Evolutionary conservation across 2,797 vertebrate species (phyloP).

Genomic region (Malacoraja senta): DNA sequence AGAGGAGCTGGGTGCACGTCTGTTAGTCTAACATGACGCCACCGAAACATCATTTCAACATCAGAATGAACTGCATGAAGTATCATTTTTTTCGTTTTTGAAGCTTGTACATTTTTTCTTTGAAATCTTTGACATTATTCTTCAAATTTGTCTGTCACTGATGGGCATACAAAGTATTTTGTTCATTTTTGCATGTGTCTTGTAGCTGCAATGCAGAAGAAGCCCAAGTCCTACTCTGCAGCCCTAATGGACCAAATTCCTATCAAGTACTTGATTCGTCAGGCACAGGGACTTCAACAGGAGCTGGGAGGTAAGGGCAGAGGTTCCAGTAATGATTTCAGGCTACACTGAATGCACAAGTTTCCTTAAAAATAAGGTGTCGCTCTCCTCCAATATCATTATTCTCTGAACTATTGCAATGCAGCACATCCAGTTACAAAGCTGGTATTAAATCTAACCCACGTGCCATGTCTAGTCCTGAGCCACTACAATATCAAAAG

Average conservation of each 20-base stretch:
- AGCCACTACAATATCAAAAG: no score
- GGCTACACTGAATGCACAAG: background rate
- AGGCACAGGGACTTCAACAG: conserved; percentile 91
- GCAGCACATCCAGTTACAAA: background rate
- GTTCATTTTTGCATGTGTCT: background rate
- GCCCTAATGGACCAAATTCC: conserved; percentile 97
- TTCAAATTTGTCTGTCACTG: background rate
- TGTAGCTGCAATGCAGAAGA: conserved; percentile 86
- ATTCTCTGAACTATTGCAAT: background rate
- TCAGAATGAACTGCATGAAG: background rate
- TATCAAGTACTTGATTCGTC: conserved; percentile 91
- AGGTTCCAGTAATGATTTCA: conserved; percentile 33
- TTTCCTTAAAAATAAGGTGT: background rate
- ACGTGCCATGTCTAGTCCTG: no score
- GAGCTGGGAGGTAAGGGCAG: conserved; percentile 78
- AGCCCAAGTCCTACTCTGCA: conserved; percentile 91
- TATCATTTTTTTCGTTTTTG: background rate
- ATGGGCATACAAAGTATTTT: background rate
- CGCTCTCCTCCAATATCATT: no score
- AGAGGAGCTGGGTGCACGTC: no score
- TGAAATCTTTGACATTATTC: background rate
- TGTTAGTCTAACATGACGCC: no score
- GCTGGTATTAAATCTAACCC: background rate
- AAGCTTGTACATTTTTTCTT: background rate
- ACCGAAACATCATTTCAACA: no score